Evolutionary conservation across 2,797 vertebrate genomes (phyloP).

Genomic region (Micropoecilia bifurca): DNA sequence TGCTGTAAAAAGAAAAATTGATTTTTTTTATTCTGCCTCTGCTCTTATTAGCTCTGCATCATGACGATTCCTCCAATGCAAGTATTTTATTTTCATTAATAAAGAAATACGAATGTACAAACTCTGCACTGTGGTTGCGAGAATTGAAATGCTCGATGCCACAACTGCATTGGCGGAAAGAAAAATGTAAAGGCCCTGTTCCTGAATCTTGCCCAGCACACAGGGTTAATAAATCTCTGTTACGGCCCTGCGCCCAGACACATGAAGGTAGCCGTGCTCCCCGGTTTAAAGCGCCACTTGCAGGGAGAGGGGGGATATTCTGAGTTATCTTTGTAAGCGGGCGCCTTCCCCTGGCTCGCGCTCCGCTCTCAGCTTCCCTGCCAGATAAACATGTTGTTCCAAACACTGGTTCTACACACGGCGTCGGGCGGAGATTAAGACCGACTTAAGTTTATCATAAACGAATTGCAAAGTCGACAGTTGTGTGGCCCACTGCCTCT

Average conservation of each 20-base stretch:
- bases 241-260: constrained; percentile 52
- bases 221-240: constrained; percentile 64
- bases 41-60: not conserved
- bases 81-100: constrained; percentile 4
- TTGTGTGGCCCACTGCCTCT: constrained; percentile 71
- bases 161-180: constrained; percentile 32
- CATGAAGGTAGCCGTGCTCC: constrained; percentile 51
- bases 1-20: not conserved
- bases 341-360: constrained; percentile 58
- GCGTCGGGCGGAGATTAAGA: constrained; percentile 69
- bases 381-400: constrained; percentile 77
- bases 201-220: constrained; percentile 37
- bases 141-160: constrained; percentile 49
- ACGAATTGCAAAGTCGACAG: constrained; percentile 78
- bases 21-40: not conserved
- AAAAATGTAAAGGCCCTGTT: constrained; percentile 25
- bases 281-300: constrained; percentile 45
- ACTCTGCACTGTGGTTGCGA: constrained; percentile 16
- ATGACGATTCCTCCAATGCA: not conserved
- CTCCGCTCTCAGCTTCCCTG: constrained; percentile 52
- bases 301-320: constrained; percentile 51
- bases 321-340: constrained; percentile 67
- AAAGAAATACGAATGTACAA: constrained; percentile 27
- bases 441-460: constrained; percentile 77
- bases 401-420: constrained; percentile 69